These are phyloP conservation scores for Lucifuga dentata DNA, from an alignment of 2,113 vertebrate genomes.

Conservation along the genomic window DNA sequence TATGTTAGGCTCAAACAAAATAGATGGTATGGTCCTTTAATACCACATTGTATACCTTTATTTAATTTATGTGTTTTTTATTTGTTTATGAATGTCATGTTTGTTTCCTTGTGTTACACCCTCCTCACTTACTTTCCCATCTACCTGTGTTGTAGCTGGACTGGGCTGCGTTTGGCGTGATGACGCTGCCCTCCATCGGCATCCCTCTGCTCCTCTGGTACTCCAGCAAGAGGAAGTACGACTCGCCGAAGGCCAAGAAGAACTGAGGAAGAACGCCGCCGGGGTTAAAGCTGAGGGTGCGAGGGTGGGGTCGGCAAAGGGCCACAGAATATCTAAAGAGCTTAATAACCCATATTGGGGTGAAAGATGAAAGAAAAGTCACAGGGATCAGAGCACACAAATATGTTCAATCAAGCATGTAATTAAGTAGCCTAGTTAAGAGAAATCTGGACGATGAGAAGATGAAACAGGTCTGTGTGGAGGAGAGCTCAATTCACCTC, in stretches of 20 bases:
- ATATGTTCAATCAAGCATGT: neutral
- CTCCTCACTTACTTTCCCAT: neutral
- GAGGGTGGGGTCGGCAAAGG: neutral
- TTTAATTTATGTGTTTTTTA: too few species aligned
- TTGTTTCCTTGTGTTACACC: too few species aligned
- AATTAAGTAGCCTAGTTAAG: neutral
- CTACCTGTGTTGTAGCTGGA: slow-evolving; percentile 83
- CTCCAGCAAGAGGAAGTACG: slow-evolving; percentile 97
- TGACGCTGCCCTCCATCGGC: slow-evolving; percentile 97
- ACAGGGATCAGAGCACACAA: slow-evolving; percentile 24
- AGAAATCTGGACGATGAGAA: slow-evolving; percentile 5
- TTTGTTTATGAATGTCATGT: too few species aligned
- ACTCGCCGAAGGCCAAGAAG: slow-evolving; percentile 93
- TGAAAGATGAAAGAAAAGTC: slow-evolving; percentile 30
- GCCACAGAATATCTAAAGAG: slow-evolving; percentile 25
- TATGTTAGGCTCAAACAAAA: too few species aligned
- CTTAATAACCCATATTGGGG: slow-evolving; percentile 79
- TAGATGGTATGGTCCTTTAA: too few species aligned
- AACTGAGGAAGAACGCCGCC: slow-evolving; percentile 82
- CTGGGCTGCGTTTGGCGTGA: slow-evolving; percentile 97
- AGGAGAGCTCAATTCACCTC: too few species aligned
- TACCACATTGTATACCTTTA: too few species aligned
- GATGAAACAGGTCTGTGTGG: neutral
- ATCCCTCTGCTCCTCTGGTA: slow-evolving; percentile 97
- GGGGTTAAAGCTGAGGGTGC: neutral